Base-by-base conservation (phyloP, 2,888 invertebrate genomes). In the Lithophane semibrunnea region DNA sequence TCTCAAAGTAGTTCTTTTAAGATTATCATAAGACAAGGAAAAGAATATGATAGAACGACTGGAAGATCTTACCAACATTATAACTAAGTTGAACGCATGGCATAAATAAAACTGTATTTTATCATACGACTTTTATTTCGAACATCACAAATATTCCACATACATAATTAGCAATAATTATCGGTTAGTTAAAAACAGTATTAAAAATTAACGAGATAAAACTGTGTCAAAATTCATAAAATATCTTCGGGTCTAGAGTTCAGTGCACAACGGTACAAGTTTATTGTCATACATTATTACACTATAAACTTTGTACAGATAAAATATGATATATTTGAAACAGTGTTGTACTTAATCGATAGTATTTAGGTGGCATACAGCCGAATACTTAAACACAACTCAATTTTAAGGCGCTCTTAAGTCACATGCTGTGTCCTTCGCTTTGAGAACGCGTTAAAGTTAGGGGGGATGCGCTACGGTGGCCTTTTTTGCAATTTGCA, bases 131-230 rank as follows among this genome's bases (percentile, higher is more conserved):
- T 94, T 95, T 88, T 94, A 94, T 93, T 93, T 88, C 84, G 91
- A 94, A 94, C 95, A 94, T 94, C 94, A 94, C 93, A 94, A 94
- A 93, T 93, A 93, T 90, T 93, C 88, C 91, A 93, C 92, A 91
- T 92, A 93, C 92, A 91, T 92, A 90, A 92, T 92, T 92, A 91
- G 90, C 84, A 88, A 87, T 88, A n/a, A n/a, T n/a, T n/a, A 90
- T 82, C 80, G 82, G 88, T 90, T 90, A 91, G 88, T 90, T 90
- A 89, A 91, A 87, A 90, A 88, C 82, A 29, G 66, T 85, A 80
- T 84, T 86, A 80, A 86, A 89, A 82, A 82, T 75, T 84, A 86
- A 86, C 77, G 82, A 85, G 85, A 89, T 85, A 88, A 91, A 86
- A 86, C 86, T 79, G 89, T 88, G 89, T 88, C 88, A 88, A 81